Base-by-base conservation (phyloP, 1,140 invertebrate genomes). In the Calliphora vicina region DNA sequence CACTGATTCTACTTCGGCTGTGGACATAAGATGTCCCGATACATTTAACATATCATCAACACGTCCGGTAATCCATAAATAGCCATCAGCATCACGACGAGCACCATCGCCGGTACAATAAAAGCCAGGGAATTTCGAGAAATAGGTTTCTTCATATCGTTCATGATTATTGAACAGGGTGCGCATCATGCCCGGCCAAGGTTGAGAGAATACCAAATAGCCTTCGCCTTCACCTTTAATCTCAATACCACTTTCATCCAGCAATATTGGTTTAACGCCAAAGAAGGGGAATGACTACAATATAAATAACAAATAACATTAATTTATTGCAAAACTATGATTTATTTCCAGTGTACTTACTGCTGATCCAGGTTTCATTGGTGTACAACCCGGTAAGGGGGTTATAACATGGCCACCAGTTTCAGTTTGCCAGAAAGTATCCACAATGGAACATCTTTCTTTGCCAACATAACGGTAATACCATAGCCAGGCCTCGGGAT, bases 371-470 rank as follows among this genome's bases (percentile, higher is more conserved):
- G 98, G 98, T 92, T 99, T 99, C 93, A 97, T 97, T 8, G 97
- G 96, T 12, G 97, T 98, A 15, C 96, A 97, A 42, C 97, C 98
- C 27, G 99, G 99, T 29, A 99, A 91, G 35, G 98, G 97, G 67
- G 98, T 99, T 2, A 99, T 93, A 1, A 99, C 96, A 92, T 97
- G 96, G 1, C 97, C 96, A 12, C 98, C 98, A 26, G 98, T 99
- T 93, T 99, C 98, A 1, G 99, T 99, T 91, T 99, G 98, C 98
- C 98, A 99, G 91, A 98, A 99, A 1, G 99, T 99, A 88, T 99
- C 99, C 0, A 97, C 97, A 88, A 99, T 97, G 74, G 97, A 96
- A 89, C 96, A 96, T 82, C 93, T 94, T 74, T 94, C 93, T 81
- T 94, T 92, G 6, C 98, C 98, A 1, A 99, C 94, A 6, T 96